Conservation (phyloP, 2,113 vertebrate genomes). For the Oxyruncus cristatus region DNA sequence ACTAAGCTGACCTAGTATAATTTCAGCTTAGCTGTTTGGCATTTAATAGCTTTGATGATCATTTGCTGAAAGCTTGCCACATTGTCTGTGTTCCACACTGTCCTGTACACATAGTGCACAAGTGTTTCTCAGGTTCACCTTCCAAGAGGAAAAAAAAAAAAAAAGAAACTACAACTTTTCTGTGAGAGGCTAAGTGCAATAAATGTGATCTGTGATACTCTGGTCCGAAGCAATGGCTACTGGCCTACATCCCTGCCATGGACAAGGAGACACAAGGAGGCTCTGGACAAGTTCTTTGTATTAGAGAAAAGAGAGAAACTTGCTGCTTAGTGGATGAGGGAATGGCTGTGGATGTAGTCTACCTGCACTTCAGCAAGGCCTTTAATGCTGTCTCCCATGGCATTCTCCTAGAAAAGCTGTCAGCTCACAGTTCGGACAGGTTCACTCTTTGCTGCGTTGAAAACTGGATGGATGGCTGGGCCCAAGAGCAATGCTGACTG, state of each 20-base stretch:
- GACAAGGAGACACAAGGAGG: not conserved
- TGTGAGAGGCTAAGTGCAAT: not conserved
- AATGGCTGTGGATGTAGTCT: not conserved
- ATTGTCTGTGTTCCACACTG: not conserved
- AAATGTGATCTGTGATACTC: not conserved
- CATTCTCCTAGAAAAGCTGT: not conserved
- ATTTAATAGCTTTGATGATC: conserved; percentile 42
- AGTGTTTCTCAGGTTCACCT: not conserved
- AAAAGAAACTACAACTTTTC: not conserved
- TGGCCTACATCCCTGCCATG: not conserved
- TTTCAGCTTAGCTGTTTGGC: not conserved
- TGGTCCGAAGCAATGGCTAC: not conserved
- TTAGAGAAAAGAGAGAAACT: not conserved
- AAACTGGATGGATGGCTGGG: not conserved
- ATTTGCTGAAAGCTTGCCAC: conserved; percentile 32
- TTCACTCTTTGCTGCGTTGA: not conserved
- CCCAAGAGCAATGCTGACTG: not conserved
- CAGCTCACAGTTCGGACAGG: no score
- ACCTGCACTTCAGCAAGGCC: not conserved
- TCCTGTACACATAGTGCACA: not conserved
- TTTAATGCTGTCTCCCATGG: not conserved
- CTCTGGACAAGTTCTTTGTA: not conserved
- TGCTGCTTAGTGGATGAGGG: not conserved
- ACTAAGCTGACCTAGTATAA: conserved; percentile 14
- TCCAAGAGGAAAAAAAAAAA: not conserved